Conservation (phyloP, 2,888 invertebrate species). For the Volucella inflata region DNA sequence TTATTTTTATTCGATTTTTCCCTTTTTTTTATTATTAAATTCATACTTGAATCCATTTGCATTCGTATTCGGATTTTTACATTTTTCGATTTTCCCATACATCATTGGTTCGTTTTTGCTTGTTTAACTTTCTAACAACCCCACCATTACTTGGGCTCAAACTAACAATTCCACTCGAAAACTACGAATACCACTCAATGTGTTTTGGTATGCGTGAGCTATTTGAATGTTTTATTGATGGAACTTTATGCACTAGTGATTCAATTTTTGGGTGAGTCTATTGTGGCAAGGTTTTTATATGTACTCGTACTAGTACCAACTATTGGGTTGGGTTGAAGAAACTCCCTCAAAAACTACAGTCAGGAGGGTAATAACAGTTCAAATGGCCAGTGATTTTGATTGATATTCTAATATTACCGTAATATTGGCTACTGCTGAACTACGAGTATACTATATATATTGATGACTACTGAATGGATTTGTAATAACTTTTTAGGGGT, state of each 20-base stretch:
- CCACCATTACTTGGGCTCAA: conserved; percentile 1
- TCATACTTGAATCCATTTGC: conserved; percentile 49
- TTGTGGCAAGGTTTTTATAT: neutral
- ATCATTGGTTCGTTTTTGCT: conserved; percentile 48
- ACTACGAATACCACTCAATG: neutral
- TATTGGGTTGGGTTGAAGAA: neutral
- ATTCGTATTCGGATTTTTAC: conserved; percentile 24
- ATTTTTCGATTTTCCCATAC: conserved; percentile 1
- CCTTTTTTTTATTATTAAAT: conserved; percentile 58
- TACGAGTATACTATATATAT: too few species aligned
- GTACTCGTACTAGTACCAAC: neutral
- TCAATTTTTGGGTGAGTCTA: conserved; percentile 34
- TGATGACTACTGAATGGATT: neutral
- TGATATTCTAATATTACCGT: conserved; percentile 47
- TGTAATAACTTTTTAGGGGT: conserved; percentile 15
- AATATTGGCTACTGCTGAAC: conserved; percentile 7
- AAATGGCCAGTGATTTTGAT: conserved; percentile 47
- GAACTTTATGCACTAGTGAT: conserved; percentile 56
- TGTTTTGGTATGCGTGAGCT: conserved; percentile 10
- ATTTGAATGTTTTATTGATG: conserved; percentile 50
- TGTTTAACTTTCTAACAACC: conserved; percentile 14
- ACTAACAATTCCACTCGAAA: conserved; percentile 1
- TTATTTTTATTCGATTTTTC: conserved; percentile 12
- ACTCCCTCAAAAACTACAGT: neutral
- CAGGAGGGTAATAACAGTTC: conserved; percentile 22